phyloP scores from a whole-genome alignment of 2,888 invertebrate genomes.

The Proisotoma minuta region DNA sequence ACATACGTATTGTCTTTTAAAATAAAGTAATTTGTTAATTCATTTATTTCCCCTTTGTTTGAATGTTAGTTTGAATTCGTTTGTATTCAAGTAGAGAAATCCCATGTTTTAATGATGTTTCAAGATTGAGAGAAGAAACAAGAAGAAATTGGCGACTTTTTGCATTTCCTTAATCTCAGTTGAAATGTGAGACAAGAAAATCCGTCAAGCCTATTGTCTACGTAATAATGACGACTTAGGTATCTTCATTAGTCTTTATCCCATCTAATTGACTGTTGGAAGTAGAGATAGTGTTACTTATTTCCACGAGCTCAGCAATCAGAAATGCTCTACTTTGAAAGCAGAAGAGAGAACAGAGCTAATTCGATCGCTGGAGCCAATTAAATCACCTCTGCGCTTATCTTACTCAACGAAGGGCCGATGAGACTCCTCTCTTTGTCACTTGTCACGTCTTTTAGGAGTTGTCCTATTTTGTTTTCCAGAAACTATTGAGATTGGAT shows the following conservation, averaged over 20 bases:
- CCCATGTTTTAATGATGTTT: too few relatives aligned
- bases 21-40: too few relatives aligned
- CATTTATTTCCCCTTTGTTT: too few relatives aligned
- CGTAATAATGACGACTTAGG: conserved; percentile 8
- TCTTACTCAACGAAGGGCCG: background rate
- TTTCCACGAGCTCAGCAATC: too few relatives aligned
- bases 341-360: conserved; percentile 10
- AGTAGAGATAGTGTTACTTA: conserved; percentile 1
- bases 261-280: conserved; percentile 14
- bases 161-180: conserved; percentile 8
- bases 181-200: conserved; percentile 18
- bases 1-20: too few relatives aligned
- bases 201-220: background rate
- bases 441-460: conserved; percentile 11
- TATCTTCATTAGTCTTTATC: conserved; percentile 13
- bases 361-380: conserved; percentile 35
- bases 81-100: too few relatives aligned
- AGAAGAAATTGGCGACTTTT: background rate
- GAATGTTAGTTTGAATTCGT: too few relatives aligned
- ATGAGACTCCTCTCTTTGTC: conserved; percentile 8
- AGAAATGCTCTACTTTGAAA: background rate
- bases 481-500: too few relatives aligned
- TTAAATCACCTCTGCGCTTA: conserved; percentile 23
- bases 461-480: too few relatives aligned
- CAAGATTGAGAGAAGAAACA: too few relatives aligned